These are phyloP conservation scores for Rhopilema esculentum DNA, from an alignment of 30 jellyfish, hydroid and myxozoan species.

Conservation along the genomic window DNA sequence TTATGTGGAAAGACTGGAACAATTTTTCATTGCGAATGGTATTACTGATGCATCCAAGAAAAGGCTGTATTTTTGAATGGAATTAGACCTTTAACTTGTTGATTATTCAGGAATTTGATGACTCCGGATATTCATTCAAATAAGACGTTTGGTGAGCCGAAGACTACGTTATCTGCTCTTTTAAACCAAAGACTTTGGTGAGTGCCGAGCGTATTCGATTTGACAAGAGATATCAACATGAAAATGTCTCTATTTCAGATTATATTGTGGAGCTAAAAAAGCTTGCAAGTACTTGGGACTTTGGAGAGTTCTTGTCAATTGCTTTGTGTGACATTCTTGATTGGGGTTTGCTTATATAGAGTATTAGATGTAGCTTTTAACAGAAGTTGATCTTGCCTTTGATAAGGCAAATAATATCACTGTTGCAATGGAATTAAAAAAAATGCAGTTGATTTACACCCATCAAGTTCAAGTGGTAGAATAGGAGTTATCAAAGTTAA, in stretches of 20 bases:
- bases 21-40: no score
- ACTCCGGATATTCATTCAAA: constrained; percentile 44
- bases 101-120: constrained; percentile 20
- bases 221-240: constrained; percentile 39
- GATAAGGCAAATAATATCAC: constrained; percentile 49
- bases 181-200: constrained; percentile 34
- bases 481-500: constrained; percentile 40
- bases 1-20: no score
- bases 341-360: constrained; percentile 22
- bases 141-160: constrained; percentile 34
- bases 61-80: constrained; percentile 21
- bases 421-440: constrained; percentile 49
- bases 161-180: no score
- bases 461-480: constrained; percentile 52
- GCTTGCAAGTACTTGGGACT: constrained; percentile 54
- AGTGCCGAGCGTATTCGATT: constrained; percentile 41
- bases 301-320: constrained; percentile 28
- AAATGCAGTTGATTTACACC: no score
- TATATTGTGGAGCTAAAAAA: constrained; percentile 38
- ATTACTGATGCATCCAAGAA: constrained; percentile 44
- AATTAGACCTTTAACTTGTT: constrained; percentile 42
- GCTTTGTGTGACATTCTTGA: constrained; percentile 49
- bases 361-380: constrained; percentile 31
- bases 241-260: constrained; percentile 45
- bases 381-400: constrained; percentile 52